Conservation (phyloP, 2,113 vertebrate genomes). For the Anguilla japonica region DNA sequence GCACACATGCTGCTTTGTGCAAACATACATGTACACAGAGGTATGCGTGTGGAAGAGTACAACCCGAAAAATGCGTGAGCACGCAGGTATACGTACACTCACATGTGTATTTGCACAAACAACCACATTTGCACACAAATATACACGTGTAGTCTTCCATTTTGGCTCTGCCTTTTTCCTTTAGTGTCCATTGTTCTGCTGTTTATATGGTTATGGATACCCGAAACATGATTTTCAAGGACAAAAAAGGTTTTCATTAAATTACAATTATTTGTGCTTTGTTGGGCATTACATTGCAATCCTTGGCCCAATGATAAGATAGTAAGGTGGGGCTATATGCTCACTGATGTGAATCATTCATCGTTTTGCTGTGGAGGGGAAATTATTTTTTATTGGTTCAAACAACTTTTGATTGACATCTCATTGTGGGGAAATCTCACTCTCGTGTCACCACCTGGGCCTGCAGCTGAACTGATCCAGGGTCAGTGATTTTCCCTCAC, state of each 20-base stretch:
- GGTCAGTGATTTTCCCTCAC: constrained; percentile 38
- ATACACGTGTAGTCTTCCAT: background rate
- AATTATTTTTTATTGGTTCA: background rate
- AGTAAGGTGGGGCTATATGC: background rate
- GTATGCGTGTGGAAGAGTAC: background rate
- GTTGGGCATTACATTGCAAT: background rate
- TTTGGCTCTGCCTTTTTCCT: no score
- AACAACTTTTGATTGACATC: background rate
- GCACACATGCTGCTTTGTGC: background rate
- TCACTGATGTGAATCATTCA: background rate
- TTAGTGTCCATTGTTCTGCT: no score
- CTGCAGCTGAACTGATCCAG: constrained; percentile 63
- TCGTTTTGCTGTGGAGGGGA: background rate
- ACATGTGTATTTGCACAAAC: constrained; percentile 16
- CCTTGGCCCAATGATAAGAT: background rate
- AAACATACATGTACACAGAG: background rate
- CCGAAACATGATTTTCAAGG: background rate
- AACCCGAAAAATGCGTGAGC: background rate
- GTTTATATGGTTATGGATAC: background rate
- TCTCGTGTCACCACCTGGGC: constrained; percentile 6
- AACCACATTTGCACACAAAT: background rate
- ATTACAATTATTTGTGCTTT: background rate
- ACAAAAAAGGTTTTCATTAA: no score
- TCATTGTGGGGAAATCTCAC: background rate
- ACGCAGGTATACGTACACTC: background rate